Percentiles rank a stretch among this genome's conserved stretches.
Evolutionary conservation across 1,140 invertebrate species (phyloP).

Genomic region (Oncopodura yosiiana): DNA sequence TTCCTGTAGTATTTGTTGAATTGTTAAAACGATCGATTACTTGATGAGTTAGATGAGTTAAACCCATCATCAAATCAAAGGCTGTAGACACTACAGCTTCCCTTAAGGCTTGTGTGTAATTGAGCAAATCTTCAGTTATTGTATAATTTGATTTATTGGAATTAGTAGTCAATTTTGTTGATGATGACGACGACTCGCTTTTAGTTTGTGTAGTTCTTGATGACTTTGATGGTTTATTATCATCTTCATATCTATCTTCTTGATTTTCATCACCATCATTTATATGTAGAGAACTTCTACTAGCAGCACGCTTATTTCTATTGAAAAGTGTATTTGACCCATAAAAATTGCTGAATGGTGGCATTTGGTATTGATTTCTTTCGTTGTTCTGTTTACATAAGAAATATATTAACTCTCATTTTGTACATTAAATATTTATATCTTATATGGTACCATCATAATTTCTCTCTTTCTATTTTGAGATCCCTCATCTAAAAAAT

Average conservation of each 20-base stretch:
- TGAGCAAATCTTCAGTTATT: neutral
- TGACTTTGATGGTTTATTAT: neutral
- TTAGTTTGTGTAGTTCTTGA: neutral
- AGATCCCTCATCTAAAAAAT: too few species aligned
- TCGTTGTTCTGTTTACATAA: too few species aligned
- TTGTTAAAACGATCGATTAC: conserved; percentile 1
- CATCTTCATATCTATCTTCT: neutral
- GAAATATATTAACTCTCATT: too few species aligned
- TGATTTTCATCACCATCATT: neutral
- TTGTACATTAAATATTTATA: too few species aligned
- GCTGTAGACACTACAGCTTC: conserved; percentile 2
- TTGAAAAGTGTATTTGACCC: neutral
- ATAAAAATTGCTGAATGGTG: too few species aligned
- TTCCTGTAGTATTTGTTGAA: neutral
- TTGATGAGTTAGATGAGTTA: conserved; percentile 12
- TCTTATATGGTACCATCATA: too few species aligned
- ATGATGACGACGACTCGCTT: neutral
- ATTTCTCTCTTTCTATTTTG: too few species aligned
- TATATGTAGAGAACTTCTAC: neutral
- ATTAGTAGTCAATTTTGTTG: neutral
- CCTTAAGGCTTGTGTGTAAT: neutral
- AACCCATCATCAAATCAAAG: conserved; percentile 16
- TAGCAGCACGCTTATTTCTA: neutral
- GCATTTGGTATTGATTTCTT: too few species aligned
- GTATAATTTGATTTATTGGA: neutral